These are phyloP conservation scores for Proterorhinus semilunaris DNA, from an alignment of 2,113 vertebrate genomes.

Conservation along the genomic window DNA sequence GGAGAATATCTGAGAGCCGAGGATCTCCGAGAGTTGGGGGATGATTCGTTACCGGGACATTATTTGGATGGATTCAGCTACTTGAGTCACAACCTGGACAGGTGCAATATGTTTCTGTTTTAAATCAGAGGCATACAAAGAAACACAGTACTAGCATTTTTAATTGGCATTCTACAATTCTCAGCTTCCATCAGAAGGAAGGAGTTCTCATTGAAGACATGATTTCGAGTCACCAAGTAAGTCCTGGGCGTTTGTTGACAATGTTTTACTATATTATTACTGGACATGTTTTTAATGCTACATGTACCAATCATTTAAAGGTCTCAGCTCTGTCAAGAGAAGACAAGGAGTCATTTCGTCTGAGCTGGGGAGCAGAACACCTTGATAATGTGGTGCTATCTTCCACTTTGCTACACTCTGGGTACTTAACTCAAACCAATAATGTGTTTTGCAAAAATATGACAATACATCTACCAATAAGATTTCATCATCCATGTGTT, in stretches of 20 bases:
- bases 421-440: conserved; percentile 65
- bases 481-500: conserved; percentile 8
- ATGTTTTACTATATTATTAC: background rate
- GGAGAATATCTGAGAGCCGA: conserved; percentile 94
- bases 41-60: conserved; percentile 93
- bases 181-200: conserved; percentile 84
- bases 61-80: conserved; percentile 93
- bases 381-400: conserved; percentile 95
- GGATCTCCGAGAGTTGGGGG: conserved; percentile 92
- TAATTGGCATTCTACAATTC: conserved; percentile 82
- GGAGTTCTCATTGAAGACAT: conserved; percentile 89
- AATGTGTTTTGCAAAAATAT: background rate
- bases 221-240: conserved; percentile 87
- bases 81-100: conserved; percentile 92
- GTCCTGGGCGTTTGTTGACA: background rate
- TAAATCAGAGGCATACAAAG: background rate
- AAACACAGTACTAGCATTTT: conserved; percentile 1
- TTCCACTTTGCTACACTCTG: conserved; percentile 92
- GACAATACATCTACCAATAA: conserved; percentile 1
- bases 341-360: conserved; percentile 85
- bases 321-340: conserved; percentile 85
- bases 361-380: conserved; percentile 94
- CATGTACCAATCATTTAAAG: conserved; percentile 51
- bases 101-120: conserved; percentile 67
- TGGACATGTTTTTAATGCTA: conserved; percentile 5